These are phyloP conservation scores for Coccyzus lansbergi DNA, from an alignment of 2,797 vertebrate species.

Conservation along the genomic window DNA sequence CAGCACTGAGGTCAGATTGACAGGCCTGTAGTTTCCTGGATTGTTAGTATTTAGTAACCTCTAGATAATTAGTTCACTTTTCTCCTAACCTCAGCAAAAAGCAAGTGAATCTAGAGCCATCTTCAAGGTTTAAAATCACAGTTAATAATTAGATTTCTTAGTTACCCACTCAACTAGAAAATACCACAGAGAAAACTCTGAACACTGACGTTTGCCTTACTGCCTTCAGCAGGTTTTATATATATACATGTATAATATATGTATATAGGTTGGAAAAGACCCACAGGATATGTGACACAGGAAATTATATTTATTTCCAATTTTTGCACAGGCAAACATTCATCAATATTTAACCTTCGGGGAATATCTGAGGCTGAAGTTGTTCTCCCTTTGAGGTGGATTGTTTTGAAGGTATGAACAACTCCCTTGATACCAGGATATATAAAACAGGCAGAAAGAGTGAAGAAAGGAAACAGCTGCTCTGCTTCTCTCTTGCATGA, in stretches of 20 bases:
- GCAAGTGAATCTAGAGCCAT: neutral
- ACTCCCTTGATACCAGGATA: rapidly evolving
- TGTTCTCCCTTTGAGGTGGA: neutral
- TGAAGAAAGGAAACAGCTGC: neutral
- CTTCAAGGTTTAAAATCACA: neutral
- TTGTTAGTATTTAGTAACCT: neutral
- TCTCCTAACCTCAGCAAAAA: neutral
- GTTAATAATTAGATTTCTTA: neutral
- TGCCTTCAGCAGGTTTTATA: neutral
- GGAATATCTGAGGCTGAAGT: neutral
- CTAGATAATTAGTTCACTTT: neutral
- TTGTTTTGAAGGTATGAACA: neutral
- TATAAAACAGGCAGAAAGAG: neutral
- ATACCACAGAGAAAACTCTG: neutral
- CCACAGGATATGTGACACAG: neutral
- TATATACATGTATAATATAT: too few relatives aligned
- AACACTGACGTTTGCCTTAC: neutral
- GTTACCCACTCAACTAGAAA: neutral
- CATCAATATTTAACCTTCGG: neutral
- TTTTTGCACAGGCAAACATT: neutral
- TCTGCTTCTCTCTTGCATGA: neutral
- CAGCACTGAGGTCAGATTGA: too few relatives aligned
- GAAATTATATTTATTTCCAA: neutral
- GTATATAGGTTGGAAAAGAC: too few relatives aligned
- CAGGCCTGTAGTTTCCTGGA: too few relatives aligned